Evolutionary conservation across 2,888 invertebrate genomes (phyloP).

Genomic region (Ypsolopha sequella): DNA sequence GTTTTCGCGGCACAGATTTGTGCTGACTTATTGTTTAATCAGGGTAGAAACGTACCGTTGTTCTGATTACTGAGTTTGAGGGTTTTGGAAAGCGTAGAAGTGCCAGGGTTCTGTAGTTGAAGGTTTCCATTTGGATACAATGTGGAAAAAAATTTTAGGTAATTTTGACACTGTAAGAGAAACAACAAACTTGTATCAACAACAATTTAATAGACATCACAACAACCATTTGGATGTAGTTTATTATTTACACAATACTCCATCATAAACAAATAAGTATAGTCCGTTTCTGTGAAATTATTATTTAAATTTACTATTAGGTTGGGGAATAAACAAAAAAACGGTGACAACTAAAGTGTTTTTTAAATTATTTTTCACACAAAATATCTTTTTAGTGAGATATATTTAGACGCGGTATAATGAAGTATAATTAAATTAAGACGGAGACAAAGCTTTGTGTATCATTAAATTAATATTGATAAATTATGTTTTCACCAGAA

Average conservation of each 20-base stretch:
- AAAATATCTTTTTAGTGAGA: too few species aligned
- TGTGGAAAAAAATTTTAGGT: neutral
- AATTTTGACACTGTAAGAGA: neutral
- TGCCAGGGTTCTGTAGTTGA: neutral
- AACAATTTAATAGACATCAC: conserved; percentile 70
- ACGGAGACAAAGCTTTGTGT: too few species aligned
- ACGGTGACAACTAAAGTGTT: too few species aligned
- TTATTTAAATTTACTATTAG: too few species aligned
- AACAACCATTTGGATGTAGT: conserved; percentile 63
- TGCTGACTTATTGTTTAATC: conserved; percentile 21
- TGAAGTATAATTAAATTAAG: too few species aligned
- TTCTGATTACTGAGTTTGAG: neutral
- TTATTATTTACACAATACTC: conserved; percentile 4
- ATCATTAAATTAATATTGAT: too few species aligned
- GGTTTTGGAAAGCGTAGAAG: neutral
- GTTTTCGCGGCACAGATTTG: conserved; percentile 44
- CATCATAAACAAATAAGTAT: neutral
- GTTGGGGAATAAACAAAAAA: too few species aligned
- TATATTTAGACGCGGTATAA: too few species aligned
- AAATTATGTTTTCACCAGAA: too few species aligned
- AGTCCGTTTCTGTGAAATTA: too few species aligned
- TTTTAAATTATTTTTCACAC: too few species aligned
- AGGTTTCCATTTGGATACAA: too few species aligned
- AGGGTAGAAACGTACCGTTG: neutral
- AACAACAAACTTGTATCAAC: conserved; percentile 25